Percentiles rank a stretch among this genome's conserved stretches.
These are phyloP conservation scores for Danaus chrysippus DNA, from an alignment of 2,888 invertebrate genomes.

Conservation along the genomic window DNA sequence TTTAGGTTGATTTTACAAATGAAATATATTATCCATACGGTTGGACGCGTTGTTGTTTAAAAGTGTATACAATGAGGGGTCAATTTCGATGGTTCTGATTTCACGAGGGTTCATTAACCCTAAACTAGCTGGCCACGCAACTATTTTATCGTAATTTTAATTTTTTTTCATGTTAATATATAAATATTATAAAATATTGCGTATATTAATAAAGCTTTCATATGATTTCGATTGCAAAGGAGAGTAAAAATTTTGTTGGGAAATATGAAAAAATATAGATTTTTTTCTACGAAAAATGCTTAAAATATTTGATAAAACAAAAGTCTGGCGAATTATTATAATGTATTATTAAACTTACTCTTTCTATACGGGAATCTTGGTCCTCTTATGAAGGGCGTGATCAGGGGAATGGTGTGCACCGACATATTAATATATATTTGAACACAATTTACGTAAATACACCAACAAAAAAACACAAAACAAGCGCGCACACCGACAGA, in stretches of 20 bases:
- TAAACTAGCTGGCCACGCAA: constrained; percentile 20
- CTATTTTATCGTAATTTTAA: background rate
- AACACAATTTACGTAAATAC: constrained; percentile 26
- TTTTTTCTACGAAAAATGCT: too few species aligned
- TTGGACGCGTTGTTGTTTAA: background rate
- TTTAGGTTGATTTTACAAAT: background rate
- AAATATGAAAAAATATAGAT: too few species aligned
- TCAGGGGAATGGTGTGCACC: constrained; percentile 72
- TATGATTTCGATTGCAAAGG: too few species aligned
- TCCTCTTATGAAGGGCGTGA: constrained; percentile 73
- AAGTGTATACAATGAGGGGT: background rate
- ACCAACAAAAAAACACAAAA: constrained; percentile 32
- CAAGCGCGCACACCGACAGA: constrained; percentile 47
- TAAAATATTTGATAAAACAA: too few species aligned
- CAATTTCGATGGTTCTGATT: background rate
- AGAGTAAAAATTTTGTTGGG: too few species aligned
- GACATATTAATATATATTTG: constrained; percentile 57
- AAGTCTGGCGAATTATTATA: background rate
- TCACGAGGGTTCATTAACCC: constrained; percentile 17
- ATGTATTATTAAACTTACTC: constrained; percentile 54
- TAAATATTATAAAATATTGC: too few species aligned
- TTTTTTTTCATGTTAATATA: background rate
- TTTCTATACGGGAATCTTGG: constrained; percentile 75
- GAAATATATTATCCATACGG: background rate
- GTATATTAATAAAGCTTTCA: too few species aligned